Evolutionary conservation across 1,140 invertebrate species (phyloP).

Genomic region (Teleogryllus occipitalis): DNA sequence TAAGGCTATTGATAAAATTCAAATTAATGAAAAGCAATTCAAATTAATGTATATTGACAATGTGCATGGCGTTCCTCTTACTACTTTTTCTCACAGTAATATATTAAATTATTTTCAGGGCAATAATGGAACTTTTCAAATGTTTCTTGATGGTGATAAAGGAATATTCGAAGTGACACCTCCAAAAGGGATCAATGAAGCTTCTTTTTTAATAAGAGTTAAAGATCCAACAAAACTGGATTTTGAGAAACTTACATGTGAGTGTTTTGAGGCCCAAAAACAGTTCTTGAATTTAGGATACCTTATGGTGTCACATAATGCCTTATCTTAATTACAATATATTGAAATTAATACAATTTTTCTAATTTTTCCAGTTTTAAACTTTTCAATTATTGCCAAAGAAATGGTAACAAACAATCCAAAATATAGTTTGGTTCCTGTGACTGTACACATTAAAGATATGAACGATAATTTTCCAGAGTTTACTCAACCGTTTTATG

Average conservation of each 20-base stretch:
- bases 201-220: slow-evolving; percentile 82
- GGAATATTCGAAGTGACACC: slow-evolving; percentile 87
- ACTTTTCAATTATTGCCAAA: slow-evolving; percentile 77
- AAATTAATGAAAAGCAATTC: not conserved
- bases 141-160: slow-evolving; percentile 69
- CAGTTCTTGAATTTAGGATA: not conserved
- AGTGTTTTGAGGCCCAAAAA: slow-evolving; percentile 10
- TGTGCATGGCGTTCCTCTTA: slow-evolving; percentile 13
- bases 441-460: slow-evolving; percentile 79
- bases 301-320: not conserved
- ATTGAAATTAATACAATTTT: slow-evolving; percentile 7
- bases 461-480: slow-evolving; percentile 91
- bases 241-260: slow-evolving; percentile 65
- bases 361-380: slow-evolving; percentile 51
- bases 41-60: not conserved
- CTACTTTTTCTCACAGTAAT: slow-evolving; percentile 12
- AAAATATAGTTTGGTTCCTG: slow-evolving; percentile 70
- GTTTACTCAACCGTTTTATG: slow-evolving; percentile 70
- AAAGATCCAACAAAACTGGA: slow-evolving; percentile 75
- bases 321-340: not conserved
- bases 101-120: slow-evolving; percentile 48
- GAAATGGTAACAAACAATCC: slow-evolving; percentile 65
- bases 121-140: slow-evolving; percentile 82
- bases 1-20: slow-evolving; percentile 2
- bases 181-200: slow-evolving; percentile 80